Conservation (phyloP, 2,113 vertebrate species). For the Nothoprocta perdicaria region DNA sequence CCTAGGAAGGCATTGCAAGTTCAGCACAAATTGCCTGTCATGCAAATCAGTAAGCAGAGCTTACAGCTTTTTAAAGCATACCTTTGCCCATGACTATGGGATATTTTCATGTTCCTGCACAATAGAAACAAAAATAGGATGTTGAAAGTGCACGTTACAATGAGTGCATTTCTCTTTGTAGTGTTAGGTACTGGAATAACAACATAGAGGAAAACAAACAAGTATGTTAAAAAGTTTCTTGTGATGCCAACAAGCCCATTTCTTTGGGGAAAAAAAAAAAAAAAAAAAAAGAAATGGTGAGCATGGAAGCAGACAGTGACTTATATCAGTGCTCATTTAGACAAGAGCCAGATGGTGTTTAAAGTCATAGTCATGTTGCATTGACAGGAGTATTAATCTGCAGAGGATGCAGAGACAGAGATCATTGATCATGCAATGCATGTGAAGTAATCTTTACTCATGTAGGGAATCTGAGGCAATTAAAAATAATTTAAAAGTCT, state of each 20-base stretch:
- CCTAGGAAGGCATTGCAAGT: accelerated
- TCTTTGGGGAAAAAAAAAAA: background rate
- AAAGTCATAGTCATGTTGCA: background rate
- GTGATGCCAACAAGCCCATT: background rate
- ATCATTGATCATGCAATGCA: background rate
- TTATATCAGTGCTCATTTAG: background rate
- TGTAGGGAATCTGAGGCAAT: background rate
- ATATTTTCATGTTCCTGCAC: background rate
- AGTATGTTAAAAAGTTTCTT: background rate
- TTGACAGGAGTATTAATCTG: background rate
- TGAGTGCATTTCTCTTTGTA: accelerated
- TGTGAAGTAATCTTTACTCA: background rate
- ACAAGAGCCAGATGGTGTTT: background rate
- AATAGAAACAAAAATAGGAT: background rate
- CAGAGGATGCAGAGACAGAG: background rate
- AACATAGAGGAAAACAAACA: background rate
- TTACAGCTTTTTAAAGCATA: background rate
- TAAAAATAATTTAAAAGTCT: background rate
- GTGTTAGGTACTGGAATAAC: background rate
- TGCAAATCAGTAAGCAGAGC: background rate
- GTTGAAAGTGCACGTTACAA: background rate
- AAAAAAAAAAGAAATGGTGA: background rate
- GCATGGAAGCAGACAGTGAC: background rate
- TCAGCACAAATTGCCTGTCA: background rate
- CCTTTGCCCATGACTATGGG: background rate